Evolutionary conservation across 2,797 vertebrate species (phyloP).

Genomic region (Coracias cyanogaster): DNA sequence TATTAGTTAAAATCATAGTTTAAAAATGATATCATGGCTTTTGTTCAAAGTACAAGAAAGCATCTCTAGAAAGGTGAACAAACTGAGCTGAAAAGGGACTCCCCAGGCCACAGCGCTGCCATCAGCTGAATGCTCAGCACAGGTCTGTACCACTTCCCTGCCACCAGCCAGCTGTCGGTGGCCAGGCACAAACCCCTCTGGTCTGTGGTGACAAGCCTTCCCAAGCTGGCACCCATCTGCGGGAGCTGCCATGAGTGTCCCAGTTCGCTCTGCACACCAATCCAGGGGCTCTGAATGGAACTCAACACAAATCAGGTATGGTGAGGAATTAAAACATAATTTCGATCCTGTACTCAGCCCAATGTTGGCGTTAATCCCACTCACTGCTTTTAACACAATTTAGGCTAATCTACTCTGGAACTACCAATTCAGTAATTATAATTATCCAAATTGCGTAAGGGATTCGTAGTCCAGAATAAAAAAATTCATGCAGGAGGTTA

Average conservation of each 20-base stretch:
- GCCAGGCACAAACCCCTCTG: neutral
- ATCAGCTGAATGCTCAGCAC: neutral
- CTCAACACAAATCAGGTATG: neutral
- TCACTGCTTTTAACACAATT: neutral
- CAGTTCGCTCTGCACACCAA: neutral
- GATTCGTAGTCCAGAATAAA: neutral
- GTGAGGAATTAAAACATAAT: neutral
- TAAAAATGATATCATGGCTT: neutral
- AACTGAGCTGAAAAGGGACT: neutral
- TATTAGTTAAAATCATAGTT: neutral
- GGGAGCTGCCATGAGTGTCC: fast-evolving
- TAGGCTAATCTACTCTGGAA: neutral
- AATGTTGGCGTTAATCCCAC: neutral
- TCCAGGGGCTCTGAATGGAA: neutral
- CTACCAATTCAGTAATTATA: neutral
- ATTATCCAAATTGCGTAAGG: neutral
- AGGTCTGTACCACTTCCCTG: neutral
- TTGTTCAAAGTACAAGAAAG: neutral
- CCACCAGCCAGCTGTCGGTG: neutral
- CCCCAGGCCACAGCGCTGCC: neutral
- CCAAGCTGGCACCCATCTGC: neutral
- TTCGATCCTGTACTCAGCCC: neutral
- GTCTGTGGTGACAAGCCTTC: neutral
- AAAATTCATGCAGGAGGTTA: neutral
- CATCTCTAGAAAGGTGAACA: neutral